Evolutionary conservation across 2,888 invertebrate genomes (phyloP).

Genomic region (Liodrosophila aerea): DNA sequence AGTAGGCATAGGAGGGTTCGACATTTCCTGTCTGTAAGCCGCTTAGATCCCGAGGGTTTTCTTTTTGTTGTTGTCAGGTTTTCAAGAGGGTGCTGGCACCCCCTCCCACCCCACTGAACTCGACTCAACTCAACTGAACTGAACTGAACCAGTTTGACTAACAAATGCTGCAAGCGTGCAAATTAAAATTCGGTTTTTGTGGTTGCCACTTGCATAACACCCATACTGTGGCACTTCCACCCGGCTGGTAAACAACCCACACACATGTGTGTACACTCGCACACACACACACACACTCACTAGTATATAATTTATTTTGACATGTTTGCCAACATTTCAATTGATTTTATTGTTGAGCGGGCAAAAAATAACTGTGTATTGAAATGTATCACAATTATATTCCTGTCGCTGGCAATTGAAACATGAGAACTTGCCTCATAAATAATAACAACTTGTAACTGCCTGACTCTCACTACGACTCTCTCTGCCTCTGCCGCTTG

Average conservation of each 20-base stretch:
- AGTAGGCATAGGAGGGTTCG: slow-evolving; percentile 2
- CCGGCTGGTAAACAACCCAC: slow-evolving; percentile 64
- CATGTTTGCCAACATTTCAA: slow-evolving; percentile 83
- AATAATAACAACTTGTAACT: slow-evolving; percentile 74
- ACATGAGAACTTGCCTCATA: slow-evolving; percentile 66
- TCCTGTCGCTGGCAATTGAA: slow-evolving; percentile 51
- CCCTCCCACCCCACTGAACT: neutral
- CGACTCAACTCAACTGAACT: neutral
- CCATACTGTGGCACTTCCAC: slow-evolving; percentile 36
- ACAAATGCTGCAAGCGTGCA: slow-evolving; percentile 77
- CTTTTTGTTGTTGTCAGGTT: slow-evolving; percentile 10
- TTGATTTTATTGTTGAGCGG: slow-evolving; percentile 79
- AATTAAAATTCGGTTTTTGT: slow-evolving; percentile 77
- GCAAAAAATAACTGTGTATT: slow-evolving; percentile 52
- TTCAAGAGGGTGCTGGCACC: neutral
- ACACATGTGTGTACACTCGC: slow-evolving; percentile 25
- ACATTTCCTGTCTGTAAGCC: slow-evolving; percentile 73
- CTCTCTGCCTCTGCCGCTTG: neutral
- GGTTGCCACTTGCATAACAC: slow-evolving; percentile 75
- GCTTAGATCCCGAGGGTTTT: slow-evolving; percentile 64
- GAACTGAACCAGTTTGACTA: slow-evolving; percentile 62
- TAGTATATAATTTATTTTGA: slow-evolving; percentile 81
- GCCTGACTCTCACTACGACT: slow-evolving; percentile 12
- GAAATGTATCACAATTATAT: slow-evolving; percentile 77
- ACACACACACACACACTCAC: slow-evolving; percentile 28